Evolutionary conservation across 2,113 vertebrate genomes (phyloP), one percentile per base, ranked within the genome.

Genomic region (Prinia subflava): DNA sequence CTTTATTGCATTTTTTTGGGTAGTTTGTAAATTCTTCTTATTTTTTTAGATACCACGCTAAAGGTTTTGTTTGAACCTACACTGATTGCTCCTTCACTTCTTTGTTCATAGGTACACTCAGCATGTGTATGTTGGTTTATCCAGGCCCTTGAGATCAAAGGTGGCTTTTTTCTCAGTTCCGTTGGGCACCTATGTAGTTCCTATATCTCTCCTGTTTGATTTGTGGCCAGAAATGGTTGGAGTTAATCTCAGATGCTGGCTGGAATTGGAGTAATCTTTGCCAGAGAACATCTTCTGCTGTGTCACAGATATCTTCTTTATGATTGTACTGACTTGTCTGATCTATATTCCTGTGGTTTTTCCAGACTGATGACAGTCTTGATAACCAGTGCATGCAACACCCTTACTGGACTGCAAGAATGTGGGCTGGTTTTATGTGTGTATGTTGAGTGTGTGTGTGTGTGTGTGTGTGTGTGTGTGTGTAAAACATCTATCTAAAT

Each of bases 171-270:
- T 6, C 49, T 83, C 82, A 93, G 56, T 92, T 93, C 52, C 6
- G 1, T 21, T 87, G 73, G 68, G 64, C 52, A 78, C 27, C 41
- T 87, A 8, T 67, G 31, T 78, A 75, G 71, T 77, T 95, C 55
- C 49, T 71, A 31, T 83, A 56, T 87, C 52, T 86, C 68, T 83
- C 42, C 20, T 75, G 56, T 71, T 94, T 96, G 90, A 90, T 94
- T 94, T 94, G 50, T 92, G 94, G 46, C 86, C 94, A 89, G 79
- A 90, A 90, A 59, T 76, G 59, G 76, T 90, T 83, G 77, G 64
- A 86, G 68, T 92, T 96, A 86, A 95, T 97, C 86, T 95, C 47
- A 70, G 9, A 49, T 95, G 76, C 89, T 94, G 92, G 76, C 88
- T 81, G 47, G 56, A 67, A 77, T 3, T 70, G 76, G 55, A 89